Evolutionary conservation across 2,888 invertebrate genomes (phyloP).

Genomic region (Operophtera brumata): DNA sequence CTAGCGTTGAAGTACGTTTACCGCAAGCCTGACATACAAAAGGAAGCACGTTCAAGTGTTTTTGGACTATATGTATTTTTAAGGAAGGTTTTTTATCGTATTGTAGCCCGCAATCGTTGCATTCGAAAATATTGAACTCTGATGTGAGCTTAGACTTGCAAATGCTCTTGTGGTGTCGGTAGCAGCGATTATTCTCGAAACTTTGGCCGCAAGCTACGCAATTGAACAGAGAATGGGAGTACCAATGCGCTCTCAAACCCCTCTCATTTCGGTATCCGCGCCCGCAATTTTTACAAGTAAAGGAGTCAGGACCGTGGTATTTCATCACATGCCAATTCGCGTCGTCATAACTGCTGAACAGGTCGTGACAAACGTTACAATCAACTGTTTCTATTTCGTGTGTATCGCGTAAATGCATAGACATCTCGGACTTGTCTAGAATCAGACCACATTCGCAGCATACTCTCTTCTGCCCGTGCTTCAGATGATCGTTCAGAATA

Average conservation of each 20-base stretch:
- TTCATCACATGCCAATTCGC: conserved; percentile 40
- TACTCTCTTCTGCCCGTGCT: conserved; percentile 46
- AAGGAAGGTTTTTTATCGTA: conserved; percentile 65
- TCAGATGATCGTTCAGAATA: conserved; percentile 53
- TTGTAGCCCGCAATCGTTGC: conserved; percentile 57
- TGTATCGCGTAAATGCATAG: conserved; percentile 43
- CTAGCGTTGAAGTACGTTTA: conserved; percentile 60
- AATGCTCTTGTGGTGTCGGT: conserved; percentile 49
- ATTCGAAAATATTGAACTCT: conserved; percentile 41
- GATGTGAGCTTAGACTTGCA: conserved; percentile 37
- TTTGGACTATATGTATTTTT: conserved; percentile 63
- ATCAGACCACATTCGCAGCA: conserved; percentile 52
- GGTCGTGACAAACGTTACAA: conserved; percentile 51
- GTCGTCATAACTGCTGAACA: conserved; percentile 40
- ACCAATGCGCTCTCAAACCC: conserved; percentile 55
- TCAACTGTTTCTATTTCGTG: conserved; percentile 40
- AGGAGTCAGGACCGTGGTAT: conserved; percentile 37
- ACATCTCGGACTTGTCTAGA: conserved; percentile 45
- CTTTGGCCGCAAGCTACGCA: conserved; percentile 53
- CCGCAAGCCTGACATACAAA: conserved; percentile 61
- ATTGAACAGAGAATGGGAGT: conserved; percentile 56
- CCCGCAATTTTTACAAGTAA: conserved; percentile 54
- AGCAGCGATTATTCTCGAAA: conserved; percentile 63
- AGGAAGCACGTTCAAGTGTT: conserved; percentile 62
- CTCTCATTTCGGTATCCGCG: conserved; percentile 51